Base-by-base conservation (phyloP, 2,888 invertebrate genomes). In the Venustoraphidia nigricollis region DNA sequence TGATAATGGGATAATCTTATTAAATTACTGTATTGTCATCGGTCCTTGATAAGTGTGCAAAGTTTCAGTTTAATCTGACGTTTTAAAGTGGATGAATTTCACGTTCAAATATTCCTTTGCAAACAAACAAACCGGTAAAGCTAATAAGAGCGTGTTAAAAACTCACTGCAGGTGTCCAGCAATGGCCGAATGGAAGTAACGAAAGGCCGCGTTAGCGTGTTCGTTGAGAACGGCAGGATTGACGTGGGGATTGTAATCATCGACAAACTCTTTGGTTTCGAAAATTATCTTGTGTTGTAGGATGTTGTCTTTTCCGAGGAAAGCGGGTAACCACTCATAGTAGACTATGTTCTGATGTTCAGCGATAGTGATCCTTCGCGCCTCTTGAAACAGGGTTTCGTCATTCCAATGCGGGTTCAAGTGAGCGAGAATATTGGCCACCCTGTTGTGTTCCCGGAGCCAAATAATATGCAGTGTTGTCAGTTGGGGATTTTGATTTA, bases 321-420 rank as follows among this genome's bases (percentile, higher is more conserved):
- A 75, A 52, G 83, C 77, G 0, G 85, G 84, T 35, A 86, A 66
- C 72, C 82, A 86, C 63, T 86, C 85, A 59, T 83, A 82, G 61
- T 84, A 86, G 48, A 79, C 75, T 57, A 86, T 82, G 53, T 79
- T 75, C 60, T 86, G 86, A 57, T 78, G 73, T 61, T 81, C 70
- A 2, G 82, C 85, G 17, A 79, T 76, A 51, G 75, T 67, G 47
- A 86, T 83, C 37, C 79, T 71, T 44, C 84, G 70, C 0, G 83
- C 73, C 64, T 86, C 85, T 61, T 86, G 84, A 69, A 73, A 87
- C 8, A 79, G 60, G 0, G 71, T 79, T 62, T 86, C 85, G 56
- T 86, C 85, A 52, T 70, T 69, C 85, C 85, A 86, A 53, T 81
- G 81, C 0, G 83, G 83, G 64, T 89, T 89, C 34, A 86, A 58